Evolutionary conservation across 2,797 vertebrate species (phyloP), one percentile per base, ranked within the genome.

Genomic region (Tragopan temminckii): DNA sequence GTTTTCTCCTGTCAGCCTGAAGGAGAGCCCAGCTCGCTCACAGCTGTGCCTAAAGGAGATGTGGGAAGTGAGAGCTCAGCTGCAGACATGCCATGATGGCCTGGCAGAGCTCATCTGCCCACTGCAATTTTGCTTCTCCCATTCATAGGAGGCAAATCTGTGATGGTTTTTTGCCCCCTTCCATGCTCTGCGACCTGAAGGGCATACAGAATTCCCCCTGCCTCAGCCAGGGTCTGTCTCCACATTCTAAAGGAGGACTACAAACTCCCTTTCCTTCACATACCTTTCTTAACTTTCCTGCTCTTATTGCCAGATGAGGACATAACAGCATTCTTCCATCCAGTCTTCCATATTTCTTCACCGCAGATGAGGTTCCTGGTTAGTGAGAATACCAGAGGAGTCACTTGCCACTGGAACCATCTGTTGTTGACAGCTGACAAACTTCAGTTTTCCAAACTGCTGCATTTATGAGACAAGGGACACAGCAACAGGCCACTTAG

Each of bases 41-140:
- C 77, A 91, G 74, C 80, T 94, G 77, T 88, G 86, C 40, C 33
- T 4, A 64, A 62, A 85, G 89, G 79, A 89, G 80, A 90, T 16
- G 78, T 93, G 62, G 93, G 91, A 93, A 90, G 91, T 0, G 1
- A 63, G 78, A 59, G 45, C 79, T 91, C 7, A 79, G 63, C 52
- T 79, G 21, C 77, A 94, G 63, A 82, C 52, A 50, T 75, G 84
- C 58, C 62, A 24, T 50, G 31, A 42, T 36, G 58, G 45, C 66
- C 90, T 80, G 64, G 64, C 57, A 90, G 36, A 87, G 71, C 76
- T 89, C 31, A 53, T 52, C 78, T 10, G 0, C 86, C 62, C 55
- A 7, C 31, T 64, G 13, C 14, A 70, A 59, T 61, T 93, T 21
- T 79, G 21, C 33, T 83, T 40, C 43, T 72, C 40, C 24, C 35